Percentiles rank a stretch among this genome's conserved stretches.
phyloP scores from a whole-genome alignment of 2,113 vertebrate genomes.

The Prionailurus viverrinus region DNA sequence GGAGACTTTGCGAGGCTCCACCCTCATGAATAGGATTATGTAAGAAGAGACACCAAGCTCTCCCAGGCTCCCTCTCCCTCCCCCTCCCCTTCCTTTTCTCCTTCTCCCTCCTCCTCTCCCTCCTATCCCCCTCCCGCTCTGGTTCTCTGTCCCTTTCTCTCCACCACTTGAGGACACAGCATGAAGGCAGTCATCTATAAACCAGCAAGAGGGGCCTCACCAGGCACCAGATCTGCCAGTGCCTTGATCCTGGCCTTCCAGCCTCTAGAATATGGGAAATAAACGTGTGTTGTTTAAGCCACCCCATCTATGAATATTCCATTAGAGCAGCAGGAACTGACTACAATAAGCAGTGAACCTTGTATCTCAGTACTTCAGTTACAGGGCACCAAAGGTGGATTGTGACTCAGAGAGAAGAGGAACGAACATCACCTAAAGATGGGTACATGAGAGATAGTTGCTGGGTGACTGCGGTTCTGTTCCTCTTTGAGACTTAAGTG shows the following conservation, averaged over 20 bases:
- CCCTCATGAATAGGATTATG: background rate
- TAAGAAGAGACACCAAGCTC: background rate
- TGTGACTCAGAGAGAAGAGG: background rate
- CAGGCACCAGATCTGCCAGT: too few relatives aligned
- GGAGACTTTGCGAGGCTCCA: background rate
- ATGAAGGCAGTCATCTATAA: background rate
- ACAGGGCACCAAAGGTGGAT: background rate
- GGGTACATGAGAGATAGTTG: background rate
- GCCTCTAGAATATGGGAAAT: background rate
- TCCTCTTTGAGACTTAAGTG: background rate
- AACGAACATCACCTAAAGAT: background rate
- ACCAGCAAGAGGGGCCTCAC: background rate
- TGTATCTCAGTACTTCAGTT: background rate
- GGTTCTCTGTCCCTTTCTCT: background rate
- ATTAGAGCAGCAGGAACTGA: background rate
- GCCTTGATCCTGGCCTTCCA: background rate
- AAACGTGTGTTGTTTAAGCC: background rate
- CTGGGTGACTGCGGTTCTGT: background rate
- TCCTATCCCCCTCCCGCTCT: background rate
- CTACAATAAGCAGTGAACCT: background rate
- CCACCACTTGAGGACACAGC: background rate
- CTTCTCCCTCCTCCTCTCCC: background rate
- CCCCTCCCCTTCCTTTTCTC: background rate
- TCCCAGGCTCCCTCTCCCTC: background rate
- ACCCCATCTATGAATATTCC: background rate